Evolutionary conservation across 2,113 vertebrate species (phyloP).

Genomic region (Pongo abelii): DNA sequence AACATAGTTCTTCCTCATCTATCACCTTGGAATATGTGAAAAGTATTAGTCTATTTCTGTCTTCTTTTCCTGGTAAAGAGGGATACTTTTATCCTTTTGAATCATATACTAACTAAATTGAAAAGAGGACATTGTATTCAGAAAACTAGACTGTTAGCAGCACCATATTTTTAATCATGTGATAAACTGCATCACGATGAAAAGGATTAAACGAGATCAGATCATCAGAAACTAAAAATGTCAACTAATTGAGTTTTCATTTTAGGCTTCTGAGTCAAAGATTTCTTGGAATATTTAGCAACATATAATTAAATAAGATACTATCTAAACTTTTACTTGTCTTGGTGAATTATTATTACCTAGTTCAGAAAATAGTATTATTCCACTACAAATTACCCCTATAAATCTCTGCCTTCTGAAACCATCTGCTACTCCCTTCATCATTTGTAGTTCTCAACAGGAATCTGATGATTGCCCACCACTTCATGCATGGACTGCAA

Average conservation of each 20-base stretch:
- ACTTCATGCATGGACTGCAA: slow-evolving; percentile 34
- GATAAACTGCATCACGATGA: neutral
- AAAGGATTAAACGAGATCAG: neutral
- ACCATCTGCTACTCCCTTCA: slow-evolving; percentile 19
- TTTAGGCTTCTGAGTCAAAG: slow-evolving; percentile 11
- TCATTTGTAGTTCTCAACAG: slow-evolving; percentile 41
- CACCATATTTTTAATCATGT: neutral
- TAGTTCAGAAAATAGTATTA: slow-evolving; percentile 52
- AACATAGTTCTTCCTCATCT: neutral
- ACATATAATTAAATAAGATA: slow-evolving; percentile 55
- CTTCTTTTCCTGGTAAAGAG: neutral
- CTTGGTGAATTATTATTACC: slow-evolving; percentile 51
- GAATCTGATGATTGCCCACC: neutral
- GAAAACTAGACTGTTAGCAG: neutral
- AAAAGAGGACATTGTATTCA: neutral
- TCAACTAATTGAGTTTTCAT: neutral
- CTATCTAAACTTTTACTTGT: slow-evolving; percentile 33
- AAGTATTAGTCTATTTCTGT: neutral
- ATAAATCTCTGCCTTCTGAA: slow-evolving; percentile 46
- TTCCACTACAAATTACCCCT: slow-evolving; percentile 27
- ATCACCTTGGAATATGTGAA: neutral
- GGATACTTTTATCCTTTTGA: neutral
- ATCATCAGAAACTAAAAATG: neutral
- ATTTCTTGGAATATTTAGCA: slow-evolving; percentile 33
- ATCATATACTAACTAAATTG: neutral